These are phyloP conservation scores for Metallyticus violacea DNA, from an alignment of 2,888 invertebrate genomes.

Conservation along the genomic window DNA sequence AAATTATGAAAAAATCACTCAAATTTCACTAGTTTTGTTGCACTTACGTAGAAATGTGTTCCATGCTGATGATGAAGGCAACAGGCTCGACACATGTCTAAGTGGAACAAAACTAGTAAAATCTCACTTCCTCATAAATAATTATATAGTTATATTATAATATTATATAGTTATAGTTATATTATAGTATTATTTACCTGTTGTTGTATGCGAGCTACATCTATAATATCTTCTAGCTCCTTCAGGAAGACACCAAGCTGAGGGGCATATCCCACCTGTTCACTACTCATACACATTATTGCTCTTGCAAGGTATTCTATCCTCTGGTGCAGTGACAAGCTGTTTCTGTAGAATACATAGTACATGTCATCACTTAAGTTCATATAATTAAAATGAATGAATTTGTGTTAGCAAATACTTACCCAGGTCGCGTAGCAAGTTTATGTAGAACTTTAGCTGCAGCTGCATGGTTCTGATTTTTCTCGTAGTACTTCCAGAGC, in stretches of 20 bases:
- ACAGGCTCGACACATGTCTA: too few relatives aligned
- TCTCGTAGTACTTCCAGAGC: constrained; percentile 95
- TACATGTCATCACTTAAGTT: background rate
- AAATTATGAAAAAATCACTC: too few relatives aligned
- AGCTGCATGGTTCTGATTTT: constrained; percentile 83
- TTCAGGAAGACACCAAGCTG: constrained; percentile 75
- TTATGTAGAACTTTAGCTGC: constrained; percentile 89
- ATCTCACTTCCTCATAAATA: too few relatives aligned
- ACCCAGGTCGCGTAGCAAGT: constrained; percentile 74
- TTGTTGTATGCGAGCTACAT: constrained; percentile 84
- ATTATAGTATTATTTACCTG: constrained; percentile 40
- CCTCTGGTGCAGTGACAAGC: constrained; percentile 64
- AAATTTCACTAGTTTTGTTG: too few relatives aligned
- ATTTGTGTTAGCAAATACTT: constrained; percentile 36
- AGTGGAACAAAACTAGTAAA: too few relatives aligned
- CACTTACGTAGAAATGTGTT: too few relatives aligned
- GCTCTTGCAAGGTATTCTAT: constrained; percentile 90
- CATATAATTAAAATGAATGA: too few relatives aligned
- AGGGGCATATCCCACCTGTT: constrained; percentile 69
- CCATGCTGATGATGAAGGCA: too few relatives aligned
- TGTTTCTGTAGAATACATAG: background rate
- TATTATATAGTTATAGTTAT: too few relatives aligned
- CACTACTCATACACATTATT: constrained; percentile 92
- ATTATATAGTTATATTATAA: too few relatives aligned
- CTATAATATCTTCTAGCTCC: constrained; percentile 89